A percentile compares a stretch with the other conserved stretches of the same genome.
These are phyloP conservation scores for Cyclopterus lumpus DNA, from an alignment of 2,797 vertebrate genomes.

Conservation along the genomic window DNA sequence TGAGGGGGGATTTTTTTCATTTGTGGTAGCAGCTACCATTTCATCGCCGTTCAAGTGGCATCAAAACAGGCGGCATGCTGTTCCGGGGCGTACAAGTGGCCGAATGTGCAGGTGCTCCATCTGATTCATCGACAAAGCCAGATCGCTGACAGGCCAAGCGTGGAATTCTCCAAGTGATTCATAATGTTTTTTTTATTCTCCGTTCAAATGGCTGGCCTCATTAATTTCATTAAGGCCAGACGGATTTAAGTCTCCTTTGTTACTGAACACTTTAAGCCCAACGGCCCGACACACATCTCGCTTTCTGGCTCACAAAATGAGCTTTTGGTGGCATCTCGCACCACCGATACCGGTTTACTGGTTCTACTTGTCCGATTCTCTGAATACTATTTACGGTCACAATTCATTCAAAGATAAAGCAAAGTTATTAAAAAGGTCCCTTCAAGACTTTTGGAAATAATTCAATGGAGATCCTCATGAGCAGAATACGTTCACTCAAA, in stretches of 20 bases:
- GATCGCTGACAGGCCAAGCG: slow-evolving; percentile 71
- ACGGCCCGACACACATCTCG: slow-evolving; percentile 39
- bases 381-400: slow-evolving; percentile 9
- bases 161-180: slow-evolving; percentile 66
- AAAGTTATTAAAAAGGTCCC: slow-evolving; percentile 9
- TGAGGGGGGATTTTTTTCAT: slow-evolving; percentile 70
- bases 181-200: slow-evolving; percentile 57
- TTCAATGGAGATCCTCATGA: slow-evolving; percentile 16
- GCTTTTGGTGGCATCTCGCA: slow-evolving; percentile 22
- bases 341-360: slow-evolving; percentile 15
- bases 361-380: slow-evolving; percentile 15
- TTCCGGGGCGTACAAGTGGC: slow-evolving; percentile 76
- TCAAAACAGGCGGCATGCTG: slow-evolving; percentile 80
- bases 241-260: slow-evolving; percentile 70
- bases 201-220: slow-evolving; percentile 68
- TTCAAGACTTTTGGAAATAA: background rate
- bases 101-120: slow-evolving; percentile 78
- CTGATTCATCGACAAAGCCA: slow-evolving; percentile 72
- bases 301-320: slow-evolving; percentile 42
- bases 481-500: background rate
- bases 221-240: slow-evolving; percentile 73
- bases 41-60: slow-evolving; percentile 78
- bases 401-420: slow-evolving; percentile 18
- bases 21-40: slow-evolving; percentile 67
- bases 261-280: slow-evolving; percentile 61